A percentile compares a stretch with the other conserved stretches of the same genome.
These are phyloP conservation scores for Tichodroma muraria DNA, from an alignment of 2,113 vertebrate species.

Conservation along the genomic window DNA sequence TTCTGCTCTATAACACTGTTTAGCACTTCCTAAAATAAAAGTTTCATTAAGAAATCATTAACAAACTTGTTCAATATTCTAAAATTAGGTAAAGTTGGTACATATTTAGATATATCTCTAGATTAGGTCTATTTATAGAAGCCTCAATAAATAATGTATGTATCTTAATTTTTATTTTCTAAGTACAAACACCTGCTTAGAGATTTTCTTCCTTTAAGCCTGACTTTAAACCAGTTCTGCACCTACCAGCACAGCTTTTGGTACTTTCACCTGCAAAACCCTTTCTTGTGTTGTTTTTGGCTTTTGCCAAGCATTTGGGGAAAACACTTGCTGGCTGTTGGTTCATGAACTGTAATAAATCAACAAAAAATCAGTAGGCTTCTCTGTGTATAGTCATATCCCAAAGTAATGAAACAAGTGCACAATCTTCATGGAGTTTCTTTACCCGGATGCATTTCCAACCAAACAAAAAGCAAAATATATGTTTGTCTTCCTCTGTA, in stretches of 20 bases:
- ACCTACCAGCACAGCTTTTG: neutral
- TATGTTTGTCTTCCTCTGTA: neutral
- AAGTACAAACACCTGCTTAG: neutral
- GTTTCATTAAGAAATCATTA: neutral
- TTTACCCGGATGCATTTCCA: neutral
- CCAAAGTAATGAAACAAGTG: neutral
- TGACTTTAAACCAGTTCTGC: neutral
- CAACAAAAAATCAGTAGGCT: neutral
- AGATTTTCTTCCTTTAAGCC: neutral
- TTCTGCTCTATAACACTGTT: neutral
- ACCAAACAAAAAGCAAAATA: neutral
- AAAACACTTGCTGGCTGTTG: neutral
- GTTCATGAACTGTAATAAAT: neutral
- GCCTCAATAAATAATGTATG: neutral
- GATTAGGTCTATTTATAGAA: neutral
- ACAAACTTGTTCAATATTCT: neutral
- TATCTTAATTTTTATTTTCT: neutral
- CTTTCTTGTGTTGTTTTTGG: neutral
- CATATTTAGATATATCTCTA: neutral
- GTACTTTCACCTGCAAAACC: neutral
- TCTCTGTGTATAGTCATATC: neutral
- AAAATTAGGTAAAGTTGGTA: neutral
- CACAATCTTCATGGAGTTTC: neutral
- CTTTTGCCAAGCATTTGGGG: neutral
- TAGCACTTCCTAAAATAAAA: neutral